A percentile compares a stretch with the other conserved stretches of the same genome.
Evolutionary conservation across 2,113 vertebrate species (phyloP).

Genomic region (Platysternon megacephalum): DNA sequence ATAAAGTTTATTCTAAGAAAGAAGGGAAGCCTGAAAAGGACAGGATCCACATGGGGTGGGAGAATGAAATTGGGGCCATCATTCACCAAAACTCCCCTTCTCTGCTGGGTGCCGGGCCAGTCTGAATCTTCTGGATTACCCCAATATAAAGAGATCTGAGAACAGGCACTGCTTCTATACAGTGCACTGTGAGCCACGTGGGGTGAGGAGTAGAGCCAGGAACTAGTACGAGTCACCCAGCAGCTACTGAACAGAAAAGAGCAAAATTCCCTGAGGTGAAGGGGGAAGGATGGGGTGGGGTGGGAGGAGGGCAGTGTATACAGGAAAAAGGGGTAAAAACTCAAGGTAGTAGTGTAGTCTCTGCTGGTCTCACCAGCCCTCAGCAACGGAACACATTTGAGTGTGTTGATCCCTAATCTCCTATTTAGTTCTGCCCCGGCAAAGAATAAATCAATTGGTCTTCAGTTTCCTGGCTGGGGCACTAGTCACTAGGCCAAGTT

Average conservation of each 20-base stretch:
- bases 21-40: neutral
- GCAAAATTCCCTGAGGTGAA: neutral
- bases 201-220: neutral
- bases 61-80: neutral
- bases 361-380: neutral
- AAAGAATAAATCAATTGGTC: neutral
- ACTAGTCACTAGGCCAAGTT: neutral
- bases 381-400: neutral
- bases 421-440: neutral
- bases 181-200: neutral
- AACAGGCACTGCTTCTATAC: neutral
- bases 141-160: neutral
- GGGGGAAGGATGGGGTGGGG: neutral
- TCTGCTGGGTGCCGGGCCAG: neutral
- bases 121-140: neutral
- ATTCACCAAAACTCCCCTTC: neutral
- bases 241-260: neutral
- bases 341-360: neutral
- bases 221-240: neutral
- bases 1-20: neutral
- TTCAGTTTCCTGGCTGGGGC: neutral
- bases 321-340: neutral
- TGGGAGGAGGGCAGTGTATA: neutral
- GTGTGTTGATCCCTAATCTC: neutral
- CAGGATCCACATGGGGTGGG: neutral